These are phyloP conservation scores for Phalloptychus januarius DNA, from an alignment of 2,797 vertebrate genomes.

Conservation along the genomic window DNA sequence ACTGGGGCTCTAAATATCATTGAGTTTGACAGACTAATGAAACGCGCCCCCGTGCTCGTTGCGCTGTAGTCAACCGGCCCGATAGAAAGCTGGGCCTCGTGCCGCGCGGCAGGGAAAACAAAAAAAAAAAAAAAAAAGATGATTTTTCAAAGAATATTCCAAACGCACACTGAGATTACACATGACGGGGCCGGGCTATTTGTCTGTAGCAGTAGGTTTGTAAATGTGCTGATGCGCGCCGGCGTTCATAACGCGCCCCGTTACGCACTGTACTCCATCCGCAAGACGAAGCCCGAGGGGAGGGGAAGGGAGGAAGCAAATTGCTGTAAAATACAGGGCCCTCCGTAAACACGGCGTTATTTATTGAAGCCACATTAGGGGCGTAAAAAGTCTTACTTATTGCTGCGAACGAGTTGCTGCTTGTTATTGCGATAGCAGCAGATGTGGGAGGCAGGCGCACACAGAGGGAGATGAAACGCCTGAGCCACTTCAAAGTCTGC, in stretches of 20 bases:
- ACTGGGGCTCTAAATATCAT: constrained; percentile 81
- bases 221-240: constrained; percentile 43
- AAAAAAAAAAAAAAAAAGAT: background rate
- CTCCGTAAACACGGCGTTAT: constrained; percentile 74
- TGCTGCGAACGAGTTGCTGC: constrained; percentile 70
- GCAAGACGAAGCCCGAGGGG: constrained; percentile 27
- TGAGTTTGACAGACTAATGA: constrained; percentile 84
- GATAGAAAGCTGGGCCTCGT: constrained; percentile 37
- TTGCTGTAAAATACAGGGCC: constrained; percentile 70
- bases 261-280: constrained; percentile 51
- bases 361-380: constrained; percentile 74
- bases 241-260: constrained; percentile 39
- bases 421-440: constrained; percentile 67
- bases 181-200: constrained; percentile 18
- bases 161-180: constrained; percentile 17
- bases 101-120: constrained; percentile 2
- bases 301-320: constrained; percentile 59
- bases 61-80: constrained; percentile 49
- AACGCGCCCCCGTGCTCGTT: constrained; percentile 69
- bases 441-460: constrained; percentile 74
- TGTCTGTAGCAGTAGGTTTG: constrained; percentile 40
- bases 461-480: constrained; percentile 59
- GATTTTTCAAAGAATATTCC: constrained; percentile 24
- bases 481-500: constrained; percentile 66
- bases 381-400: constrained; percentile 67